phyloP scores from a whole-genome alignment of 2,113 vertebrate genomes.

The Zosterops japonicus region DNA sequence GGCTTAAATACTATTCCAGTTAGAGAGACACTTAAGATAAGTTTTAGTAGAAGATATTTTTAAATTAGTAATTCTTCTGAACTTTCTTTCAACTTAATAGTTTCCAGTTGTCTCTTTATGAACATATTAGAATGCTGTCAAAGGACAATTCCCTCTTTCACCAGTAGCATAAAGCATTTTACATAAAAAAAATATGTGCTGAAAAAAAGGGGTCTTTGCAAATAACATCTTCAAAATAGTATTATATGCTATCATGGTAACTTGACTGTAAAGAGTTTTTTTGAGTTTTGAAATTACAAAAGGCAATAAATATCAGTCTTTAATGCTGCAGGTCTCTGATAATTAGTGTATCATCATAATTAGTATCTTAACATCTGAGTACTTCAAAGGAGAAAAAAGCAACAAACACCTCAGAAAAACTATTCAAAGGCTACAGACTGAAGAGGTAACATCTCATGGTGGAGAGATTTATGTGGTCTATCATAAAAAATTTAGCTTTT shows the following conservation, averaged over 20 bases:
- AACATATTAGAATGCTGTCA: neutral
- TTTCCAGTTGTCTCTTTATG: neutral
- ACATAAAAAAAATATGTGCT: neutral
- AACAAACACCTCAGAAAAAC: neutral
- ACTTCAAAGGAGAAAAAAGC: neutral
- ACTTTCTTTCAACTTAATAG: neutral
- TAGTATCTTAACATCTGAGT: neutral
- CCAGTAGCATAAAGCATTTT: neutral
- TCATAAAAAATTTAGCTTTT: slow-evolving; percentile 14
- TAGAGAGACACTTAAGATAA: neutral
- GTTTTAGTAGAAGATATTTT: neutral
- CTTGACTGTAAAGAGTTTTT: neutral
- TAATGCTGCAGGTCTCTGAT: neutral
- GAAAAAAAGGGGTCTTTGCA: neutral
- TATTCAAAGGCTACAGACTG: neutral
- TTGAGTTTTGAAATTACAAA: neutral
- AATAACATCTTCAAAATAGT: neutral
- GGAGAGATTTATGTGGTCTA: slow-evolving; percentile 1
- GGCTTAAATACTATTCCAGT: neutral
- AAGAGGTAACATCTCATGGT: neutral
- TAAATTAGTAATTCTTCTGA: neutral
- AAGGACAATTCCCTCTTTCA: neutral
- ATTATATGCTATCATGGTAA: neutral
- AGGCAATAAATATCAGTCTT: neutral
- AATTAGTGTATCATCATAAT: neutral